These are phyloP conservation scores for Drosophila mayaguana DNA, from an alignment of 2,888 invertebrate species.

Conservation along the genomic window DNA sequence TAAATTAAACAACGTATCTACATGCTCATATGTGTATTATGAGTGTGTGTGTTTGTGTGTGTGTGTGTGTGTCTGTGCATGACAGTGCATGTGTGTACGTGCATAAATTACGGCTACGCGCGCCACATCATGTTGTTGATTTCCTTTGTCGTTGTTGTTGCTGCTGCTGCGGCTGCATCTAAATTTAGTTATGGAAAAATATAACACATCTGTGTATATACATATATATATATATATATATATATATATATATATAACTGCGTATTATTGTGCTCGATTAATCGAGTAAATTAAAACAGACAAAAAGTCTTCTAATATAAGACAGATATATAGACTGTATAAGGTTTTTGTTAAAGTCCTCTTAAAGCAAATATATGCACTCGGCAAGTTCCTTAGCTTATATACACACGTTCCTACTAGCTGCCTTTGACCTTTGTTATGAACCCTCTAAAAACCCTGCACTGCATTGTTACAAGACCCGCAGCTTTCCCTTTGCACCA, in stretches of 20 bases:
- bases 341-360: background rate
- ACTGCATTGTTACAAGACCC: conserved; percentile 6
- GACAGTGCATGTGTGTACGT: conserved; percentile 6
- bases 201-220: conserved; percentile 31
- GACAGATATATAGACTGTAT: background rate
- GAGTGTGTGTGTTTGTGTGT: background rate
- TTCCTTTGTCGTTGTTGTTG: conserved; percentile 53
- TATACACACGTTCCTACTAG: conserved; percentile 11
- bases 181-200: conserved; percentile 74
- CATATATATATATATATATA: conserved; percentile 4
- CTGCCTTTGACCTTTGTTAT: conserved; percentile 25
- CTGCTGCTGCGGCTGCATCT: conserved; percentile 60
- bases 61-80: conserved; percentile 3
- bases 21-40: background rate
- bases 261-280: conserved; percentile 8
- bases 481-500: conserved; percentile 37
- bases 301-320: background rate
- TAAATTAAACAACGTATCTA: conserved; percentile 40
- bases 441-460: conserved; percentile 17
- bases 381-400: conserved; percentile 2
- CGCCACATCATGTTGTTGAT: conserved; percentile 61
- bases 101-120: conserved; percentile 38
- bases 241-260: conserved; percentile 3
- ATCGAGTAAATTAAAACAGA: conserved; percentile 2
- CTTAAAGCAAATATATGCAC: conserved; percentile 1